These are phyloP conservation scores for Homalodisca vitripennis DNA, from an alignment of 1,140 invertebrate genomes.

Conservation along the genomic window DNA sequence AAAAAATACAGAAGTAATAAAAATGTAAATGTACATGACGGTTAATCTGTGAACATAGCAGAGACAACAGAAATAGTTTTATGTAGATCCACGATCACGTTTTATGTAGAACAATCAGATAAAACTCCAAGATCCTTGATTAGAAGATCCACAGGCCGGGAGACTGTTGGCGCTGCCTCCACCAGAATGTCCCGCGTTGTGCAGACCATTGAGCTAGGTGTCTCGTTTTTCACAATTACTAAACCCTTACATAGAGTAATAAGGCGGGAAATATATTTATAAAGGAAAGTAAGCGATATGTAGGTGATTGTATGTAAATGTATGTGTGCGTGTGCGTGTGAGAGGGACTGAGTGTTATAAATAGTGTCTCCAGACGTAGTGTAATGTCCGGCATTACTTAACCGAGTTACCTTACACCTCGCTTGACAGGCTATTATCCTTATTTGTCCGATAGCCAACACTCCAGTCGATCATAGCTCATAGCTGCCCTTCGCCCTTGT, in stretches of 20 bases:
- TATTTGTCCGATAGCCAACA: neutral
- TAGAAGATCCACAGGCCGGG: no score
- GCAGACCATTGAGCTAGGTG: neutral
- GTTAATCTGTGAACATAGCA: no score
- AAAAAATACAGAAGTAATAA: no score
- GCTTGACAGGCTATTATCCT: constrained; percentile 14
- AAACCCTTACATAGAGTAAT: constrained; percentile 23
- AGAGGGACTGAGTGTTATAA: neutral
- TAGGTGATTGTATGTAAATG: constrained; percentile 27
- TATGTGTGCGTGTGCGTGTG: no score
- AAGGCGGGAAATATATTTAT: constrained; percentile 4
- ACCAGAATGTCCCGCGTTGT: no score
- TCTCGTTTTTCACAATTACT: constrained; percentile 23
- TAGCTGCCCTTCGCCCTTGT: neutral
- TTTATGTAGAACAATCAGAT: no score
- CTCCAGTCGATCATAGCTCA: neutral
- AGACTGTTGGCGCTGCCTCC: neutral
- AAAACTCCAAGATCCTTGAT: no score
- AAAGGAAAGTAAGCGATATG: constrained; percentile 22
- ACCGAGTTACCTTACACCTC: neutral
- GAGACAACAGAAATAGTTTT: no score
- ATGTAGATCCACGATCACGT: no score
- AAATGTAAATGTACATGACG: no score
- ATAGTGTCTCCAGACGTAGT: neutral
- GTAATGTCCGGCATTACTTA: neutral